Evolutionary conservation across 2,888 invertebrate species (phyloP).

Genomic region (Dasysyrphus albostriatus): DNA sequence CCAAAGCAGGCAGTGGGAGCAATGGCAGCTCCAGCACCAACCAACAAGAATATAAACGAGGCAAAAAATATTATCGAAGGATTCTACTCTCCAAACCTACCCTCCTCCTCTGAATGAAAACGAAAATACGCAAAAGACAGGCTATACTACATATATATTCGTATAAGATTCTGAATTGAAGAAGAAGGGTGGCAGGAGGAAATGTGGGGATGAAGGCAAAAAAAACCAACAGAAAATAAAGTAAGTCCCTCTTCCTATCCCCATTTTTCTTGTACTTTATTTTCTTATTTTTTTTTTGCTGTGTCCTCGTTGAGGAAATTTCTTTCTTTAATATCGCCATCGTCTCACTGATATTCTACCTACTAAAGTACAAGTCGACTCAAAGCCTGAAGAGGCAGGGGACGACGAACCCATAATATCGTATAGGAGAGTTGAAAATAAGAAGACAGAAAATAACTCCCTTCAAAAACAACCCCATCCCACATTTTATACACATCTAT

Average conservation of each 20-base stretch:
- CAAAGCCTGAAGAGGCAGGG: slow-evolving; percentile 35
- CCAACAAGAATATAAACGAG: slow-evolving; percentile 39
- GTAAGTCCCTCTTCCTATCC: slow-evolving; percentile 70
- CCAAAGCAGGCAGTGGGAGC: slow-evolving; percentile 53
- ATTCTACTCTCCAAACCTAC: slow-evolving; percentile 45
- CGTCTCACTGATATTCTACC: slow-evolving; percentile 58
- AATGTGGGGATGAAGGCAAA: slow-evolving; percentile 32
- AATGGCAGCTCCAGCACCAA: slow-evolving; percentile 51
- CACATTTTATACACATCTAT: slow-evolving; percentile 14
- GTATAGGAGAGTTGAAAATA: slow-evolving; percentile 48
- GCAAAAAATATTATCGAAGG: slow-evolving; percentile 59
- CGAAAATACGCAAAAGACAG: slow-evolving; percentile 77
- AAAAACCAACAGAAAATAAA: slow-evolving; percentile 68
- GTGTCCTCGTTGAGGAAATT: slow-evolving; percentile 49
- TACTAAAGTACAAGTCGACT: slow-evolving; percentile 63
- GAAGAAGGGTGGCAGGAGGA: slow-evolving; percentile 36
- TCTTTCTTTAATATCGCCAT: slow-evolving; percentile 61
- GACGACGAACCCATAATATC: slow-evolving; percentile 42
- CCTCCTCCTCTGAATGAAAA: slow-evolving; percentile 76
- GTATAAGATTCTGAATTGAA: slow-evolving; percentile 29
- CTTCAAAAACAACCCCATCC: slow-evolving; percentile 64
- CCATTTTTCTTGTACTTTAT: slow-evolving; percentile 49
- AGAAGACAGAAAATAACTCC: slow-evolving; percentile 53
- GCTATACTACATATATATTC: neutral
- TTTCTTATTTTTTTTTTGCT: slow-evolving; percentile 25